Base-by-base conservation (phyloP, 2,113 vertebrate species). In the Callipepla californica region DNA sequence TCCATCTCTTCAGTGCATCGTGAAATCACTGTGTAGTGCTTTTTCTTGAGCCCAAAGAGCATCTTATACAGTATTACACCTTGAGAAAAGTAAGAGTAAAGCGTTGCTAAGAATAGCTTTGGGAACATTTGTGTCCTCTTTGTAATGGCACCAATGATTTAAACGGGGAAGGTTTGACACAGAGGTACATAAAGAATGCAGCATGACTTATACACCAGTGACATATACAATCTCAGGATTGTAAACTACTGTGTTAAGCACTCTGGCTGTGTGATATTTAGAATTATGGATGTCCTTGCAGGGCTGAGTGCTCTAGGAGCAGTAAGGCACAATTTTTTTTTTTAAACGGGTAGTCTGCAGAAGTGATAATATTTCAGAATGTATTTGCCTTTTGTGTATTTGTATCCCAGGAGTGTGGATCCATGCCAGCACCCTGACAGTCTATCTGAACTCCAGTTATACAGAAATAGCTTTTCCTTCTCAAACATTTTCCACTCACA, bases 401-500 rank as follows among this genome's bases (percentile, higher is more conserved):
- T 73, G 77, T n/a, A 34, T 82, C 75, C 63, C 50, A 55, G 84
- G 50, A 79, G 58, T 1, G 19, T 38, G 84, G 63, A 62, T 58
- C 67, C 62, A n/a, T 79, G 80, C 92, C 73, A 87, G 84, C 66
- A 76, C 68, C 13, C 12, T 22, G 74, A 66, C 89, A 85, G 8
- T 32, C 80, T 58, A 28, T 26, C 67, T 90, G 61, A 90, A 84
- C 63, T 92, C 58, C 25, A 62, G 22, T 83, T 70, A 51, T 4
- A 19, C 0, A 76, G 74, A 81, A 92, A 79, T 25, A 69, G 75
- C 55, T 89, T 96, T 80, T 57, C 53, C 53, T 65, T 92, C 62
- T 79, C 66, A 76, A 78, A 50, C 9, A 16, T 89, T 84, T 96
- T 53, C 80, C 94, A 45, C 75, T 79, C 67, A 85, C 81, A 50